A percentile compares a stretch with the other conserved stretches of the same genome.
Conservation (phyloP, 1,140 invertebrate genomes). For the Globodera ellingtonae region DNA sequence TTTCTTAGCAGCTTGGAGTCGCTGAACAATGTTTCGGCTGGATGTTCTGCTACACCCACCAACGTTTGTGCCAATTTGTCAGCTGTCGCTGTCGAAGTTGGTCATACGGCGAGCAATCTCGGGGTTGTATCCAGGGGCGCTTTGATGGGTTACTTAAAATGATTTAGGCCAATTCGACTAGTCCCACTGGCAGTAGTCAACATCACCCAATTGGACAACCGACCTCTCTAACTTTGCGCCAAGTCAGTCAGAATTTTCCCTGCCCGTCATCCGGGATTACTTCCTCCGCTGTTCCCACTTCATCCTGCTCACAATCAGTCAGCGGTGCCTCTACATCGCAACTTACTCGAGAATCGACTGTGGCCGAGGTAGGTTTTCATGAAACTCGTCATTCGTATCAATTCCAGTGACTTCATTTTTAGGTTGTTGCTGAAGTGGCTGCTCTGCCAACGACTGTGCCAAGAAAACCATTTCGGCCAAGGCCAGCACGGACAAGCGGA, state of each 20-base stretch:
- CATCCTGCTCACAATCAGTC: background rate
- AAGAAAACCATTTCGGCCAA: slow-evolving; percentile 24
- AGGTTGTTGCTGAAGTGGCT: slow-evolving; percentile 33
- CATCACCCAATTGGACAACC: background rate
- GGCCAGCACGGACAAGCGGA: slow-evolving; percentile 22
- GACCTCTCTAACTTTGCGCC: slow-evolving; percentile 1
- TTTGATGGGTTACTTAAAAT: background rate
- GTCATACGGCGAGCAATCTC: slow-evolving; percentile 3
- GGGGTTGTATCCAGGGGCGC: background rate
- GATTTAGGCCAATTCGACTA: background rate
- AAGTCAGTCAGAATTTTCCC: slow-evolving; percentile 28
- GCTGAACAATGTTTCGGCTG: slow-evolving; percentile 8
- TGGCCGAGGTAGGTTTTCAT: slow-evolving; percentile 13
- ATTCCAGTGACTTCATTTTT: background rate
- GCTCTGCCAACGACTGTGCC: slow-evolving; percentile 24
- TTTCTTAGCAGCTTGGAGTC: slow-evolving; percentile 16
- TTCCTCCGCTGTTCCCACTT: background rate
- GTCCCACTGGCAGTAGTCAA: background rate
- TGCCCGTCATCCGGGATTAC: background rate
- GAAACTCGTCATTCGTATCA: background rate
- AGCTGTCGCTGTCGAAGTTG: background rate
- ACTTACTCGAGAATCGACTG: slow-evolving; percentile 17
- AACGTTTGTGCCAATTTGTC: slow-evolving; percentile 7
- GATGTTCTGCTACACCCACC: slow-evolving; percentile 5
- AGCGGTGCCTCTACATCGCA: background rate